Conservation (phyloP, 64 coral and sea anemone genomes). For the Astreopora myriophthalma region DNA sequence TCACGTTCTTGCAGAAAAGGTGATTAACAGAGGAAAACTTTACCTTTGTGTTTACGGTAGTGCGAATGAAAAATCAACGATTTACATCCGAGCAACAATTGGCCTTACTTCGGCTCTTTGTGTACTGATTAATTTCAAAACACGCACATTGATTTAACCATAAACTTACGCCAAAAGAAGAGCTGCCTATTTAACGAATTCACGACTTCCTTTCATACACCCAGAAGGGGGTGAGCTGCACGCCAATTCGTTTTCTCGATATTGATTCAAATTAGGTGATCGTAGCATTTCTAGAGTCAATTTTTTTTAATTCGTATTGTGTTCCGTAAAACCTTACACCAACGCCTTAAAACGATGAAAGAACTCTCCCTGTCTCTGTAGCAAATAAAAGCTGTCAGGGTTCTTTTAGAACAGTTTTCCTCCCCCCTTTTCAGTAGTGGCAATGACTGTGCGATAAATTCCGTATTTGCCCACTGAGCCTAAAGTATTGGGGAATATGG, state of each 20-base stretch:
- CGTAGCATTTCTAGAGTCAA: background rate
- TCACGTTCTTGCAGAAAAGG: too few species aligned
- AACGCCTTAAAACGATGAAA: background rate
- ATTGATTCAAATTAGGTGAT: background rate
- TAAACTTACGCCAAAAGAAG: background rate
- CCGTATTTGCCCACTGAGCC: background rate
- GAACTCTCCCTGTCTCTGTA: background rate
- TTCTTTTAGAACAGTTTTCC: background rate
- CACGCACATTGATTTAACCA: background rate
- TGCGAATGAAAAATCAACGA: too few species aligned
- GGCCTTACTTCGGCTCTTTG: background rate
- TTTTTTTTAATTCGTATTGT: background rate
- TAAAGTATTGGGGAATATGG: background rate
- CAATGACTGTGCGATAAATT: background rate
- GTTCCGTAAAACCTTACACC: background rate
- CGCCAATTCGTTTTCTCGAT: background rate
- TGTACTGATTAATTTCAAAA: background rate
- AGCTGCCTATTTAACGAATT: too few species aligned
- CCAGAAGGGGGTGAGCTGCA: too few species aligned
- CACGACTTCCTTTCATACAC: too few species aligned
- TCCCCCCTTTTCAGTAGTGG: background rate
- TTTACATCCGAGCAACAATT: background rate
- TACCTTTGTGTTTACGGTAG: too few species aligned
- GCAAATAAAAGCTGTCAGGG: background rate
- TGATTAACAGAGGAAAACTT: too few species aligned